Conservation (phyloP, 2,888 invertebrate species). For the Julus scandinavius region DNA sequence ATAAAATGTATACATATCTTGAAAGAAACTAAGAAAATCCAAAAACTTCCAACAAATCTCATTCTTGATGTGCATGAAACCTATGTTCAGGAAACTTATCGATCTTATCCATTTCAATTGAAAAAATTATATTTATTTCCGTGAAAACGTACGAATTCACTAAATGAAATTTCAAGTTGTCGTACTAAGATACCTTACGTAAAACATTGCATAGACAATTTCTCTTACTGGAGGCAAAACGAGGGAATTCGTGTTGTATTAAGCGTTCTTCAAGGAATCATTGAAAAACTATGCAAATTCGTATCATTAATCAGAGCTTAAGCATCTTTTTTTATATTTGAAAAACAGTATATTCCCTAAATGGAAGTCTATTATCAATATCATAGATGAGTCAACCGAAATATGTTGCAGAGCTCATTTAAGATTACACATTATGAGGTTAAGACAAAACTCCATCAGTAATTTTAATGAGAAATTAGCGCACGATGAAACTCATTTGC, state of each 20-base stretch:
- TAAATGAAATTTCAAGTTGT: neutral
- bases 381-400: neutral
- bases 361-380: slow-evolving; percentile 38
- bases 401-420: slow-evolving; percentile 26
- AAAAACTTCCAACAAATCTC: no score
- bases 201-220: neutral
- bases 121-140: neutral
- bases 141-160: neutral
- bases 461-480: slow-evolving; percentile 45
- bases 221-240: neutral
- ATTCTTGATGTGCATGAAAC: no score
- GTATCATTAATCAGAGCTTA: slow-evolving; percentile 37
- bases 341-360: neutral
- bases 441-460: slow-evolving; percentile 36
- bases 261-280: neutral
- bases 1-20: neutral
- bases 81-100: no score
- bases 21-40: no score
- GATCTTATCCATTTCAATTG: no score
- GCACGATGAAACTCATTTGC: slow-evolving; percentile 11
- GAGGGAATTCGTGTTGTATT: neutral
- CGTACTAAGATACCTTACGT: neutral
- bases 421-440: slow-evolving; percentile 40
- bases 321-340: neutral
- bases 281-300: slow-evolving; percentile 37